phyloP scores from a whole-genome alignment of 1,140 invertebrate species.

The Scaptomyza montana region DNA sequence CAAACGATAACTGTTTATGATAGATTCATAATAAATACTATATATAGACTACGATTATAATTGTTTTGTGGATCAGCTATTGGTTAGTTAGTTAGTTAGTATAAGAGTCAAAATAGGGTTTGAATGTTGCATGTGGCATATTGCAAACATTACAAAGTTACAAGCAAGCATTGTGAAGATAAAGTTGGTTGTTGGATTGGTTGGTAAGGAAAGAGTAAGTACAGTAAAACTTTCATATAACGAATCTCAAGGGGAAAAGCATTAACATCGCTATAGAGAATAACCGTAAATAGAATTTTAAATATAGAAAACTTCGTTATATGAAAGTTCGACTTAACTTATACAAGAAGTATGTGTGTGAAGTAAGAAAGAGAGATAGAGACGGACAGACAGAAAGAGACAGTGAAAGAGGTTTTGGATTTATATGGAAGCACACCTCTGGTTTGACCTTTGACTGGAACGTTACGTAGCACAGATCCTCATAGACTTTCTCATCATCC shows the following conservation, averaged over 20 bases:
- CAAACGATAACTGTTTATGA: neutral
- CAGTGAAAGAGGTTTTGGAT: neutral
- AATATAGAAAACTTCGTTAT: no score
- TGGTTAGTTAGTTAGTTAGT: no score
- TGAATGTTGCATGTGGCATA: conserved; percentile 1
- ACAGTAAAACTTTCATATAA: neutral
- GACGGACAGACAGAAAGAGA: neutral
- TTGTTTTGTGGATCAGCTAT: no score
- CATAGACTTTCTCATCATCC: conserved; percentile 92
- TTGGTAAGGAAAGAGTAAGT: neutral
- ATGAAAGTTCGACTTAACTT: no score
- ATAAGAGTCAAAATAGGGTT: neutral
- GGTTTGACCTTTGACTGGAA: conserved; percentile 86
- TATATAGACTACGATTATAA: no score
- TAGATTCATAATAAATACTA: neutral
- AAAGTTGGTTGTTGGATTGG: neutral
- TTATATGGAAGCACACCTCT: conserved; percentile 84
- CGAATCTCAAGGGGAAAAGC: neutral
- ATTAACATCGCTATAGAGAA: no score
- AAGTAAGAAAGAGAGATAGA: neutral
- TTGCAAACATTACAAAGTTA: neutral
- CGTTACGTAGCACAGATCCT: conserved; percentile 94
- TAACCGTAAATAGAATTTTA: no score
- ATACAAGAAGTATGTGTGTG: neutral
- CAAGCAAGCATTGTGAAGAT: no score